Conservation (phyloP, 2,797 vertebrate genomes). For the Crenuchus spilurus region DNA sequence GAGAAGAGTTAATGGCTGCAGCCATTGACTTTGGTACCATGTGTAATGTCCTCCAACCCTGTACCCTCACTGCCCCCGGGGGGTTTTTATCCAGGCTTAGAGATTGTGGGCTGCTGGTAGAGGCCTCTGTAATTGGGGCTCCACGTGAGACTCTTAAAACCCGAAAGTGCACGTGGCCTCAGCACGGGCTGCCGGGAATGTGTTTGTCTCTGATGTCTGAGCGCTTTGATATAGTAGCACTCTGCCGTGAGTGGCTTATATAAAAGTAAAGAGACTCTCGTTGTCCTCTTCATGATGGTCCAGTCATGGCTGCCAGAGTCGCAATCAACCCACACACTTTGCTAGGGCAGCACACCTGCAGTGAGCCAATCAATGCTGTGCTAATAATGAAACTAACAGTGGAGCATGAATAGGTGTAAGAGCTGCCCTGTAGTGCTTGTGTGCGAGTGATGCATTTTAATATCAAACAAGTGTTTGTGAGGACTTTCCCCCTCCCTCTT, state of each 20-base stretch:
- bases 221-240: slow-evolving; percentile 43
- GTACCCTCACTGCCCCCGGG: background rate
- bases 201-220: slow-evolving; percentile 41
- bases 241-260: slow-evolving; percentile 64
- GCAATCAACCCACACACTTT: slow-evolving; percentile 53
- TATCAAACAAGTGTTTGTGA: slow-evolving; percentile 43
- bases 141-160: slow-evolving; percentile 25
- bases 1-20: background rate
- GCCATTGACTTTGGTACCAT: background rate
- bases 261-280: slow-evolving; percentile 71
- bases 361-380: slow-evolving; percentile 36
- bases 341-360: slow-evolving; percentile 34
- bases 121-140: slow-evolving; percentile 12
- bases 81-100: slow-evolving; percentile 41
- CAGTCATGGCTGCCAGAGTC: slow-evolving; percentile 60
- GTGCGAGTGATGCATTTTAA: slow-evolving; percentile 41
- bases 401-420: slow-evolving; percentile 25
- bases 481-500: background rate
- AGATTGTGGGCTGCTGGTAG: slow-evolving; percentile 7
- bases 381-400: slow-evolving; percentile 44
- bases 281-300: slow-evolving; percentile 64
- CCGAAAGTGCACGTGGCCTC: slow-evolving; percentile 1
- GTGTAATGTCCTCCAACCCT: background rate
- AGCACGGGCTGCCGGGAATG: slow-evolving; percentile 32
- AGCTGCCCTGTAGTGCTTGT: slow-evolving; percentile 38